Conservation (phyloP, 2,113 vertebrate genomes). For the Canis aureus region DNA sequence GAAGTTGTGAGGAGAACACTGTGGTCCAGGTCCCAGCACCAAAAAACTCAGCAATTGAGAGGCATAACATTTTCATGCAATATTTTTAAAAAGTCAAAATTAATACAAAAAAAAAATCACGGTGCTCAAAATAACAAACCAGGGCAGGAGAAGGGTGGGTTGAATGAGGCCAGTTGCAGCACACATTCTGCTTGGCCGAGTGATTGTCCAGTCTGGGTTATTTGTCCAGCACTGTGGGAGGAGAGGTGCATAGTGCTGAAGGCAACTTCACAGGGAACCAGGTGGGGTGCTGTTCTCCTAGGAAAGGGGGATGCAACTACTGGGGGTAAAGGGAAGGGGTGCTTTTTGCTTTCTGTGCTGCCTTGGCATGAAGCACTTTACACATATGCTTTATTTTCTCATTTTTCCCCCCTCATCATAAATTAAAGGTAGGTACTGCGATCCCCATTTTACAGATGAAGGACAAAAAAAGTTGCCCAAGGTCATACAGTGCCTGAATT, state of each 20-base stretch:
- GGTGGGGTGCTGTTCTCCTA: neutral
- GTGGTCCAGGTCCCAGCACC: neutral
- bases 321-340: neutral
- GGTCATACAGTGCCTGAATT: neutral
- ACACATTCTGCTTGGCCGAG: rapidly evolving
- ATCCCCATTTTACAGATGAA: neutral
- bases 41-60: neutral
- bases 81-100: neutral
- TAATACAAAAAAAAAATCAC: neutral
- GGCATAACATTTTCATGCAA: neutral
- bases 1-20: neutral
- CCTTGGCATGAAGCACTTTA: neutral
- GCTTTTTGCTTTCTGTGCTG: neutral
- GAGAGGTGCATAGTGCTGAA: too few relatives aligned
- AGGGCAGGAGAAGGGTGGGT: neutral
- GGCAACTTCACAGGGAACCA: neutral
- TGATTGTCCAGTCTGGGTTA: too few relatives aligned
- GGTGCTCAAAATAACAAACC: neutral
- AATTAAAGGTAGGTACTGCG: neutral
- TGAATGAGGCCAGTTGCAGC: rapidly evolving
- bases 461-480: neutral
- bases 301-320: neutral
- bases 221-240: neutral
- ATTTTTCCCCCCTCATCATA: neutral
- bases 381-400: neutral